phyloP scores from a whole-genome alignment of 2,113 vertebrate genomes.

The Plestiodon gilberti region DNA sequence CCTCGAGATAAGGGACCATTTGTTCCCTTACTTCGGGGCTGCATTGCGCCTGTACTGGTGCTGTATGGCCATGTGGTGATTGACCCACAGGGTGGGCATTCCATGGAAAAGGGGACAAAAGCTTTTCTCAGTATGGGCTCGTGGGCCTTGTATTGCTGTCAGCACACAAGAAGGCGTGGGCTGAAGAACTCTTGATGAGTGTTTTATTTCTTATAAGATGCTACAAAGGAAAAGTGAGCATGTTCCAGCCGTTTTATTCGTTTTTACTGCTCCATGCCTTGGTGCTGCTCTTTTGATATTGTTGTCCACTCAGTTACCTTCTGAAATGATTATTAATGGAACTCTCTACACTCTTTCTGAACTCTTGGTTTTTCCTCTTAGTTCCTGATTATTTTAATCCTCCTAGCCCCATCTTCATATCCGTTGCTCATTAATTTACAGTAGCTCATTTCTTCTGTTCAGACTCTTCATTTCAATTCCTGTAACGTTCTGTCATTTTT shows the following conservation, averaged over 20 bases:
- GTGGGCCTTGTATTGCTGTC: not conserved
- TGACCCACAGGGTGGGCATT: not conserved
- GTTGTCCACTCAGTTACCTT: conserved; percentile 65
- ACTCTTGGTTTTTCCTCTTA: conserved; percentile 75
- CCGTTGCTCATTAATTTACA: conserved; percentile 70
- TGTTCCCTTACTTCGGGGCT: too few species aligned
- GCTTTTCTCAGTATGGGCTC: not conserved
- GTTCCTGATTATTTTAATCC: conserved; percentile 75
- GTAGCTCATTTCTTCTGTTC: conserved; percentile 61
- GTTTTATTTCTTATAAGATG: conserved; percentile 20
- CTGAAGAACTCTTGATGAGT: not conserved
- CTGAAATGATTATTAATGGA: conserved; percentile 69
- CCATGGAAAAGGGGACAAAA: not conserved
- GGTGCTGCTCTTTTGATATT: conserved; percentile 32
- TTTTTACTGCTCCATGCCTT: conserved; percentile 53
- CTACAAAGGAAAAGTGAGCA: conserved; percentile 2
- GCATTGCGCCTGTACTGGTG: too few species aligned
- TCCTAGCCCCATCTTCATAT: conserved; percentile 67
- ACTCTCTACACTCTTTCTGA: conserved; percentile 62
- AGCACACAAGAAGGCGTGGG: not conserved
- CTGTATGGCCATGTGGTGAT: not conserved
- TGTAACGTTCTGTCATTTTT: conserved; percentile 43
- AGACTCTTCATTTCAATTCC: conserved; percentile 64
- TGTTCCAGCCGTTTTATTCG: conserved; percentile 37
- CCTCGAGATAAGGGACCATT: too few species aligned